Percentiles rank a stretch among this genome's conserved stretches.
Evolutionary conservation across 2,888 invertebrate species (phyloP).

Genomic region (Epiblema foenella): DNA sequence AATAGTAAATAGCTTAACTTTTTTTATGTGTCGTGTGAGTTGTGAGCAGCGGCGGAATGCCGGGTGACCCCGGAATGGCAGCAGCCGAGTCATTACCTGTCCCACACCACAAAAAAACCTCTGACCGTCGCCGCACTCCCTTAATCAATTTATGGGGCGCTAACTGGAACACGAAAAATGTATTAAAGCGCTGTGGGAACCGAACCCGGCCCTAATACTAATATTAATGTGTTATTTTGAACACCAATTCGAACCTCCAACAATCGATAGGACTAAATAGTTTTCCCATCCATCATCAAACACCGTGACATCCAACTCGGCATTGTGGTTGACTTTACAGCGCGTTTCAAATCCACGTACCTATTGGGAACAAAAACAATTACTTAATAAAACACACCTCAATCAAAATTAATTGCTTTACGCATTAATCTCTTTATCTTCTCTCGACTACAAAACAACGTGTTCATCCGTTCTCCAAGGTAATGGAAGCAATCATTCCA

Average conservation of each 20-base stretch:
- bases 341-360: slow-evolving; percentile 72
- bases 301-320: slow-evolving; percentile 49
- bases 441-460: slow-evolving; percentile 78
- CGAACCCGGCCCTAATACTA: slow-evolving; percentile 65
- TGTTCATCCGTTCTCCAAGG: slow-evolving; percentile 74
- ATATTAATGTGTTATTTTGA: slow-evolving; percentile 51
- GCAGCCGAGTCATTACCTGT: slow-evolving; percentile 67
- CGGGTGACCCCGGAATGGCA: slow-evolving; percentile 56
- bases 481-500: slow-evolving; percentile 84
- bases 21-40: slow-evolving; percentile 50
- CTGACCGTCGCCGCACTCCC: slow-evolving; percentile 76
- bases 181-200: slow-evolving; percentile 83
- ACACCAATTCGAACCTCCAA: slow-evolving; percentile 53
- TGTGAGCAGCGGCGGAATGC: slow-evolving; percentile 49
- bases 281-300: slow-evolving; percentile 42
- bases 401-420: slow-evolving; percentile 84
- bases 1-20: slow-evolving; percentile 4
- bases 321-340: slow-evolving; percentile 61
- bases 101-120: slow-evolving; percentile 73
- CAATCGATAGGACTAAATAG: slow-evolving; percentile 35
- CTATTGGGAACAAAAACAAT: slow-evolving; percentile 82
- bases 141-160: slow-evolving; percentile 85
- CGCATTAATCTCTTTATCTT: slow-evolving; percentile 84
- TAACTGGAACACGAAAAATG: slow-evolving; percentile 85
- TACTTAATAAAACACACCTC: slow-evolving; percentile 83